These are phyloP conservation scores for Ara ararauna DNA, from an alignment of 2,797 vertebrate species.

Conservation along the genomic window DNA sequence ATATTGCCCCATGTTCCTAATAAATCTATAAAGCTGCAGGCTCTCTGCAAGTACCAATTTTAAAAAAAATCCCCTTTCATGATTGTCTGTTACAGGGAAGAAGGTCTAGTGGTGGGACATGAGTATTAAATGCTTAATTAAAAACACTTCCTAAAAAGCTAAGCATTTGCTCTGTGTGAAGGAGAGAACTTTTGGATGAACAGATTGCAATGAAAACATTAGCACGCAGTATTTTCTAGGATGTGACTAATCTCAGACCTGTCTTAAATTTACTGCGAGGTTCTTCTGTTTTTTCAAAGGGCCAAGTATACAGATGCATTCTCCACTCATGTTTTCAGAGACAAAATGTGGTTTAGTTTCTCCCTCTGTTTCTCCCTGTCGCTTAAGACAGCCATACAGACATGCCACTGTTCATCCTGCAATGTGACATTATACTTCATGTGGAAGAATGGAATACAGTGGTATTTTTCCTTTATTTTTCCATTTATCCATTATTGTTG, in stretches of 20 bases:
- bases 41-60: neutral
- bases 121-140: conserved; percentile 34
- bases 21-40: conserved; percentile 4
- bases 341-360: neutral
- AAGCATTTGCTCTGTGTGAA: conserved; percentile 15
- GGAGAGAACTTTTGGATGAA: conserved; percentile 54
- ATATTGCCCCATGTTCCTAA: conserved; percentile 36
- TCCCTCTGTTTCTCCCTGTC: neutral
- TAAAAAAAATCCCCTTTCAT: neutral
- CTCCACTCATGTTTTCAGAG: neutral
- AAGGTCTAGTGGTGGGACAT: neutral
- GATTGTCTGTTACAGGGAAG: neutral
- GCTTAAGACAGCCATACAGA: neutral
- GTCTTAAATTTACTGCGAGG: neutral
- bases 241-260: conserved; percentile 60
- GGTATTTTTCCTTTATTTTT: neutral
- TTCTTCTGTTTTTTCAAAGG: neutral
- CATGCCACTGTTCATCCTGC: neutral
- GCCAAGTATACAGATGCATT: neutral
- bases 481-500: neutral
- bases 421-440: neutral
- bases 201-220: conserved; percentile 51
- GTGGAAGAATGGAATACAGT: neutral
- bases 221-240: conserved; percentile 16
- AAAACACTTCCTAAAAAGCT: conserved; percentile 45